phyloP scores from a whole-genome alignment of 2,888 invertebrate species.

The Melolontha melolontha region DNA sequence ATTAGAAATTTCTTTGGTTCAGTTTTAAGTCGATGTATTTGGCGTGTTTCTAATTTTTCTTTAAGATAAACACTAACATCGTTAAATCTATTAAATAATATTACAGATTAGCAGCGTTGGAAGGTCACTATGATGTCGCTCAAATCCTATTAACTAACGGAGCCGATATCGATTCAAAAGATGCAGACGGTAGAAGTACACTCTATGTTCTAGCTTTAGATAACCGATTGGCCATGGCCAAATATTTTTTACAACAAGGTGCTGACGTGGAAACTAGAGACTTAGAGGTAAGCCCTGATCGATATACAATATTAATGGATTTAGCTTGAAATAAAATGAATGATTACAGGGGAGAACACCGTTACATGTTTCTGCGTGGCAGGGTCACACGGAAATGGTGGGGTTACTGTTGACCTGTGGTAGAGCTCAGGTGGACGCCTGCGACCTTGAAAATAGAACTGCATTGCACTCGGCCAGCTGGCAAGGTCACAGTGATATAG shows the following conservation, averaged over 20 bases:
- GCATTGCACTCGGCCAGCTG: constrained; percentile 95
- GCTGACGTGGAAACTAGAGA: constrained; percentile 90
- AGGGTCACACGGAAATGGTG: constrained; percentile 95
- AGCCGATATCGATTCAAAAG: constrained; percentile 88
- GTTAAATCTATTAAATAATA: no score
- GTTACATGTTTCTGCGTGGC: constrained; percentile 92
- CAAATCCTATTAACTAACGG: constrained; percentile 77
- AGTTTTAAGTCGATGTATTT: no score
- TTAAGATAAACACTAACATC: no score
- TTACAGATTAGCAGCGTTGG: constrained; percentile 79
- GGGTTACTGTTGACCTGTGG: constrained; percentile 78
- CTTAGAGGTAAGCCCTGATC: constrained; percentile 73
- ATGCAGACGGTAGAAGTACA: constrained; percentile 92
- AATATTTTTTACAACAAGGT: constrained; percentile 81
- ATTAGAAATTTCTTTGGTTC: no score
- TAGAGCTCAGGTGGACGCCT: constrained; percentile 88
- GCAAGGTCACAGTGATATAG: constrained; percentile 91
- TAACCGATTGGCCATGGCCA: constrained; percentile 86
- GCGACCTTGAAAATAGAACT: constrained; percentile 88
- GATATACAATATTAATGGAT: not conserved
- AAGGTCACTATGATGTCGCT: constrained; percentile 86
- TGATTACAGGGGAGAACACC: constrained; percentile 83
- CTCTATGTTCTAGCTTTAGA: constrained; percentile 92
- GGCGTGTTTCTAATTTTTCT: no score
- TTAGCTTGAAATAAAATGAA: not conserved